Evolutionary conservation across 2,888 invertebrate genomes (phyloP).

Genomic region (Eupithecia exiguata): DNA sequence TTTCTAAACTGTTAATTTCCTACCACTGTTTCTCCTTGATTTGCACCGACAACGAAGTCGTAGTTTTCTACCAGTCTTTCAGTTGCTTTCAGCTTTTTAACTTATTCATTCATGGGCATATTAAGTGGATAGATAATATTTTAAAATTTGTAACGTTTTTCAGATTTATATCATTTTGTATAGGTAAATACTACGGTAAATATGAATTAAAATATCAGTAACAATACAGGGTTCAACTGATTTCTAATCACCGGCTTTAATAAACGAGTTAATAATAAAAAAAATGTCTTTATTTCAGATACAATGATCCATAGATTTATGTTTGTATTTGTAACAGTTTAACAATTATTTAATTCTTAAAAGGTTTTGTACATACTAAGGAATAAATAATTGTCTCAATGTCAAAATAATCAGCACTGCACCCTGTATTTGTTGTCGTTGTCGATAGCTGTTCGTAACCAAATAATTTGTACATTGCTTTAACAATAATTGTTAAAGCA

Average conservation of each 20-base stretch:
- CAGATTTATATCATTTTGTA: neutral
- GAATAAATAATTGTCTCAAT: neutral
- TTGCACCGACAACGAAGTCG: neutral
- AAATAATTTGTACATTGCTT: neutral
- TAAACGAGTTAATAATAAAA: neutral
- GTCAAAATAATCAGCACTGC: neutral
- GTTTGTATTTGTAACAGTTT: neutral
- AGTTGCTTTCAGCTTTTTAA: neutral
- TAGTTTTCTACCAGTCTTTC: neutral
- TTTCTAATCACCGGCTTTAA: neutral
- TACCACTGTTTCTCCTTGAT: slow-evolving; percentile 8
- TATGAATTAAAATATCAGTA: neutral
- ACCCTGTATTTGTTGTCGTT: neutral
- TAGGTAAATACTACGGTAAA: too few relatives aligned
- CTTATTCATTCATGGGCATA: neutral
- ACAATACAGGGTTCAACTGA: neutral
- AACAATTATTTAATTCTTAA: neutral
- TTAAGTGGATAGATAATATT: neutral
- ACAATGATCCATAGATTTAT: too few relatives aligned
- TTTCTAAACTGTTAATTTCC: slow-evolving; percentile 3
- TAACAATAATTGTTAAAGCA: too few relatives aligned
- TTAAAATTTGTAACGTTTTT: neutral
- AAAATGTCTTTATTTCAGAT: too few relatives aligned
- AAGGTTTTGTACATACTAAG: neutral
- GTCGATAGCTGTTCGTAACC: neutral